Percentiles rank a stretch among this genome's conserved stretches.
phyloP scores from a whole-genome alignment of 1,140 invertebrate species.

The Megathymus violae region DNA sequence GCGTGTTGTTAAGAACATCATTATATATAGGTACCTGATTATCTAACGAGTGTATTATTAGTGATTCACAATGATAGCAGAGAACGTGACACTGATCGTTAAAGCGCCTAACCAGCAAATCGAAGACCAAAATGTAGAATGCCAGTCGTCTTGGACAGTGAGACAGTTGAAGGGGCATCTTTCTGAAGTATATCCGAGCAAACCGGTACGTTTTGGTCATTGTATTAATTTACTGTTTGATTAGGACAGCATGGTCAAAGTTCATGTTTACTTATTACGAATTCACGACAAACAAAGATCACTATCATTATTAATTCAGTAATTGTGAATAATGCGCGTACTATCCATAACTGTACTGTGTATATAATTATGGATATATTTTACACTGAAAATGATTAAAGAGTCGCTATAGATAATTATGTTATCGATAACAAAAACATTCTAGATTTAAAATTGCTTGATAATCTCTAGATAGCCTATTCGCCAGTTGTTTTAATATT shows the following conservation, averaged over 20 bases:
- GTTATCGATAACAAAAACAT: too few relatives aligned
- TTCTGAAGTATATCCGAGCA: constrained; percentile 93
- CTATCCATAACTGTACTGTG: too few relatives aligned
- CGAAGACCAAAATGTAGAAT: constrained; percentile 93
- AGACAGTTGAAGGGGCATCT: constrained; percentile 92
- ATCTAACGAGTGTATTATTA: constrained; percentile 62
- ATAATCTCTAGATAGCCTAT: too few relatives aligned
- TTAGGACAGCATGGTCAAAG: constrained; percentile 15
- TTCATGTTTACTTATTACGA: constrained; percentile 4
- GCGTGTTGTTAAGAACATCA: constrained; percentile 15
- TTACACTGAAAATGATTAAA: too few relatives aligned
- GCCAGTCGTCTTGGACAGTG: constrained; percentile 93
- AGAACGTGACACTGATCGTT: constrained; percentile 89
- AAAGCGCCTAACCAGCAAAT: constrained; percentile 95
- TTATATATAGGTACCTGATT: constrained; percentile 45
- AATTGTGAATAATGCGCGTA: too few relatives aligned
- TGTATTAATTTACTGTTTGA: background rate
- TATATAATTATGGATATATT: too few relatives aligned
- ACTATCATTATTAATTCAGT: too few relatives aligned
- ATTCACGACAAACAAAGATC: background rate
- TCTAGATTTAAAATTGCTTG: too few relatives aligned
- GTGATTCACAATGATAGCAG: constrained; percentile 73
- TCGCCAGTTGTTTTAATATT: too few relatives aligned
- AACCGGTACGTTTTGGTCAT: constrained; percentile 93
- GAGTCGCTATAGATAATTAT: too few relatives aligned